Percentiles rank a stretch among this genome's conserved stretches.
Conservation (phyloP, 2,797 vertebrate species). For the Anabas testudineus region DNA sequence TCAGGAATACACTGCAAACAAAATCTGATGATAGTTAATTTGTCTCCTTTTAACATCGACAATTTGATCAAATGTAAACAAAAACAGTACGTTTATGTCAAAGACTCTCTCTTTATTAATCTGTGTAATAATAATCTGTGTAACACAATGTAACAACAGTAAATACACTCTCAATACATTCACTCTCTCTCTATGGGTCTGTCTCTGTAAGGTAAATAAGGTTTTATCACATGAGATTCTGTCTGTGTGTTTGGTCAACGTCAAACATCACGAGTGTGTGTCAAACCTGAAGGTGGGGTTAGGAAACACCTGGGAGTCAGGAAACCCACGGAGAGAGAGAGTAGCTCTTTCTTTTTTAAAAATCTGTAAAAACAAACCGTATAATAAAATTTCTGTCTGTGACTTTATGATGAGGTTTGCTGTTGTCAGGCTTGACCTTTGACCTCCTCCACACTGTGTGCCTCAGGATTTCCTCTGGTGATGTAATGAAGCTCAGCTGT, state of each 20-base stretch:
- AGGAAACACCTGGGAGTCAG: constrained; percentile 58
- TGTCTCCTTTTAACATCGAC: neutral
- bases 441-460: constrained; percentile 4
- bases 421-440: constrained; percentile 11
- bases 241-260: constrained; percentile 1
- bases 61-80: no score
- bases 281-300: constrained; percentile 9
- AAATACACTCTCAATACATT: no score
- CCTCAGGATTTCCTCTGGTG: constrained; percentile 11
- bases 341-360: neutral
- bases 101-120: no score
- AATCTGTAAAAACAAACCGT: neutral
- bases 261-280: constrained; percentile 12
- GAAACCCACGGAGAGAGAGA: constrained; percentile 27
- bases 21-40: neutral
- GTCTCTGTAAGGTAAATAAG: neutral
- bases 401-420: neutral
- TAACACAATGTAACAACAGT: no score
- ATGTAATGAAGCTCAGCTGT: neutral
- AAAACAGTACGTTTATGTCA: no score
- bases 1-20: neutral
- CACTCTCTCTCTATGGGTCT: no score
- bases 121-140: no score
- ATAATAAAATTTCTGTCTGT: neutral
- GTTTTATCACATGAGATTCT: neutral